phyloP scores from a whole-genome alignment of 2,888 invertebrate genomes.

The Ophioninae sp. region DNA sequence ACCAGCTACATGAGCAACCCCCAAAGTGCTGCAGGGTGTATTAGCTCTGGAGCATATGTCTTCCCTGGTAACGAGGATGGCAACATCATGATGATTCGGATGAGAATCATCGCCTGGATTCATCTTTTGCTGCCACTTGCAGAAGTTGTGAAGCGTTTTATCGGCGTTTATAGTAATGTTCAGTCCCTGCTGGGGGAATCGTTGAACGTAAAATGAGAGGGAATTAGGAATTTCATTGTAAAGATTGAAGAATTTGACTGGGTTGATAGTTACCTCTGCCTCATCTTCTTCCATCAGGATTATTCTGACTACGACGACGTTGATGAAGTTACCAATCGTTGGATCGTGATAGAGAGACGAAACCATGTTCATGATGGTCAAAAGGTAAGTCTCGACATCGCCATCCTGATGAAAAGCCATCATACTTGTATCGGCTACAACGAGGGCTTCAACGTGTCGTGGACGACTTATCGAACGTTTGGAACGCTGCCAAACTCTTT shows the following conservation, averaged over 20 bases:
- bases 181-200: conserved; percentile 82
- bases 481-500: conserved; percentile 71
- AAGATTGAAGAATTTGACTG: background rate
- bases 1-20: conserved; percentile 86
- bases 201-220: conserved; percentile 6
- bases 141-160: conserved; percentile 91
- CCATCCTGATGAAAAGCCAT: conserved; percentile 91
- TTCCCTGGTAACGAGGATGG: conserved; percentile 89
- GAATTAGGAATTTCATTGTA: background rate
- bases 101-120: conserved; percentile 90
- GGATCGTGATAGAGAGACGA: conserved; percentile 93
- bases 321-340: conserved; percentile 94
- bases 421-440: conserved; percentile 95
- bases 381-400: conserved; percentile 91
- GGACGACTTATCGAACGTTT: conserved; percentile 88
- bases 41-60: conserved; percentile 82
- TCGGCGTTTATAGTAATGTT: conserved; percentile 92
- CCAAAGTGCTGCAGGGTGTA: conserved; percentile 84
- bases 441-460: conserved; percentile 91
- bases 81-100: conserved; percentile 95
- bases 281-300: conserved; percentile 88
- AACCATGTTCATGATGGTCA: conserved; percentile 97
- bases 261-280: conserved; percentile 79
- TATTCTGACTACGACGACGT: conserved; percentile 93
- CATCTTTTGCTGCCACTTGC: conserved; percentile 86